Conservation (phyloP, 1,140 invertebrate species). For the Thalassaphorura encarpata region DNA sequence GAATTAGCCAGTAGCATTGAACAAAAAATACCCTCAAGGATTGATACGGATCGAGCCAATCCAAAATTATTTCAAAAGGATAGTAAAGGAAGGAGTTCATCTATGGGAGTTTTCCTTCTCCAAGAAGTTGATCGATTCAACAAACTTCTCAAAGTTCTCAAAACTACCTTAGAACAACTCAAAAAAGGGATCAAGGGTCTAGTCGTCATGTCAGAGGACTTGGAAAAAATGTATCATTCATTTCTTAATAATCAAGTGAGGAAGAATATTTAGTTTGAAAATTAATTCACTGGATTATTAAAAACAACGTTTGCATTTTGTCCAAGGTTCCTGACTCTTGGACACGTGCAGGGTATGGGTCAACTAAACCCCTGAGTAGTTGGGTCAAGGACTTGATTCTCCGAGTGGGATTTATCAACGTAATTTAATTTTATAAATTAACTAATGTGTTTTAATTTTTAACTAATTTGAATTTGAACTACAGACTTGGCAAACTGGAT, state of each 20-base stretch:
- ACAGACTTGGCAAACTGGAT: conserved; percentile 57
- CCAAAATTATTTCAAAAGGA: conserved; percentile 49
- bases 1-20: conserved; percentile 56
- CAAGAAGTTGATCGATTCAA: conserved; percentile 82
- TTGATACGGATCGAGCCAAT: conserved; percentile 48
- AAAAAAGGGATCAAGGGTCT: conserved; percentile 74
- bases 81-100: conserved; percentile 55
- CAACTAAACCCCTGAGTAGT: conserved; percentile 67
- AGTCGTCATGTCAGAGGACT: conserved; percentile 75
- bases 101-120: conserved; percentile 67
- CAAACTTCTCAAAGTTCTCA: conserved; percentile 57
- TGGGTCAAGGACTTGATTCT: conserved; percentile 70
- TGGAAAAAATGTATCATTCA: conserved; percentile 66
- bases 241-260: conserved; percentile 61
- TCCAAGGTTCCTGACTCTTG: conserved; percentile 63
- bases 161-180: conserved; percentile 58
- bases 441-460: too few species aligned
- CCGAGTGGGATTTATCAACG: conserved; percentile 64
- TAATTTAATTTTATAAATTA: conserved; percentile 35
- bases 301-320: background rate
- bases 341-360: conserved; percentile 71
- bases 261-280: background rate
- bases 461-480: too few species aligned
- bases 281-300: background rate
- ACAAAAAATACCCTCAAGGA: conserved; percentile 45